Conservation (phyloP, 2,797 vertebrate genomes). For the Acridotheres tristis region DNA sequence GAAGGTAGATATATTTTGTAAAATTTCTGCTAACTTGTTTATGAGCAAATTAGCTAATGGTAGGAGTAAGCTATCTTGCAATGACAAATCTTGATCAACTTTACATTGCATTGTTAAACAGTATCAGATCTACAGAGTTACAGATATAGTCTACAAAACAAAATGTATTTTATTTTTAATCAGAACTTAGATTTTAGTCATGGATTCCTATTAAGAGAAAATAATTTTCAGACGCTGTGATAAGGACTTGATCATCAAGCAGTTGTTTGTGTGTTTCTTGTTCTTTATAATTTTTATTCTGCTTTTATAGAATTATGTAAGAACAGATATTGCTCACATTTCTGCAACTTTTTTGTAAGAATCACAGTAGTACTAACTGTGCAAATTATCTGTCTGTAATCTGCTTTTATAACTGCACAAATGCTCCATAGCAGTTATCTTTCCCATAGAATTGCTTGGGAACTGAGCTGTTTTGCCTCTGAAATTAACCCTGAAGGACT, state of each 20-base stretch:
- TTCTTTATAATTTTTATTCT: neutral
- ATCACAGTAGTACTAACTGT: constrained; percentile 39
- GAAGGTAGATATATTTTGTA: neutral
- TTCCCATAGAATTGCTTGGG: constrained; percentile 12
- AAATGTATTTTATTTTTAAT: neutral
- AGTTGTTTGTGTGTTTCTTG: neutral
- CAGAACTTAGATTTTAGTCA: neutral
- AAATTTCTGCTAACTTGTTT: neutral
- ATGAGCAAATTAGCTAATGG: neutral
- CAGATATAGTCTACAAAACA: neutral
- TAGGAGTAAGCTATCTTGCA: neutral
- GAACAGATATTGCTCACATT: neutral
- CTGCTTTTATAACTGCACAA: constrained; percentile 48
- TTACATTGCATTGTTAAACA: neutral
- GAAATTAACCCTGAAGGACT: constrained; percentile 62
- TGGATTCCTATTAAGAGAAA: neutral
- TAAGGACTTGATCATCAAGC: neutral
- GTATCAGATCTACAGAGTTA: neutral
- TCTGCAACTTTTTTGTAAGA: constrained; percentile 39
- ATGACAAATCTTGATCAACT: neutral
- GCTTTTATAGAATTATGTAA: neutral
- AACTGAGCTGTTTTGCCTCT: constrained; percentile 41
- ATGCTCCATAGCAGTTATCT: constrained; percentile 31
- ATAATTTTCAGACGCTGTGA: neutral
- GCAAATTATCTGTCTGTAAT: neutral